These are phyloP conservation scores for Sebastes cheni DNA, from an alignment of 2,797 vertebrate genomes.

Conservation along the genomic window DNA sequence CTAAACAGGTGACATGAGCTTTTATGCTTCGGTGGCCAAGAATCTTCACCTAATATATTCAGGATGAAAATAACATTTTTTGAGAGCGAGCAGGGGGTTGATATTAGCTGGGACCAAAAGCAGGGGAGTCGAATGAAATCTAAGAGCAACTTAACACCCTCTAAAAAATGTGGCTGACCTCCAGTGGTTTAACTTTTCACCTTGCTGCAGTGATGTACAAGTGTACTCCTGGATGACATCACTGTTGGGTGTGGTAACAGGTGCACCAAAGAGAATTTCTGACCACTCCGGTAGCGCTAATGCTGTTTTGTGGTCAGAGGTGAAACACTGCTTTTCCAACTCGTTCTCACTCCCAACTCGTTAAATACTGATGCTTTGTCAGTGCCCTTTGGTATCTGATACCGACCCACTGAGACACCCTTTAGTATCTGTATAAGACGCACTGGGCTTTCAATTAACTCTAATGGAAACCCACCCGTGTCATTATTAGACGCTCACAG, in stretches of 20 bases:
- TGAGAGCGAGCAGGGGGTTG: neutral
- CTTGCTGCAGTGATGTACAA: neutral
- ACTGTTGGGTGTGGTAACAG: neutral
- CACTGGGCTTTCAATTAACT: neutral
- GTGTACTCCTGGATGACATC: neutral
- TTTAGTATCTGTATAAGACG: neutral
- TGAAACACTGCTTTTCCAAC: neutral
- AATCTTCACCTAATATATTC: neutral
- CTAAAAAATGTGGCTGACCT: neutral
- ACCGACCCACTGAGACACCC: neutral
- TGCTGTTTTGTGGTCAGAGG: neutral
- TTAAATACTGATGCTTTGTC: neutral
- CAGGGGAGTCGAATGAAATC: neutral
- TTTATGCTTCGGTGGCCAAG: neutral
- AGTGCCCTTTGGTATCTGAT: neutral
- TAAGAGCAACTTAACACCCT: neutral
- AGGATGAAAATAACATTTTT: neutral
- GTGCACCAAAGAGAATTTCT: neutral
- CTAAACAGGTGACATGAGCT: neutral
- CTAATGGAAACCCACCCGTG: neutral
- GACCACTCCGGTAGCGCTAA: too few relatives aligned
- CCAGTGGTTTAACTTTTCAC: neutral
- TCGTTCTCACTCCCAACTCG: neutral
- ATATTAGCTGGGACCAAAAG: neutral
- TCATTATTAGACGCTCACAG: neutral